These are phyloP conservation scores for Drosophila nr. medialis DNA, from an alignment of 2,888 invertebrate genomes.

Conservation along the genomic window DNA sequence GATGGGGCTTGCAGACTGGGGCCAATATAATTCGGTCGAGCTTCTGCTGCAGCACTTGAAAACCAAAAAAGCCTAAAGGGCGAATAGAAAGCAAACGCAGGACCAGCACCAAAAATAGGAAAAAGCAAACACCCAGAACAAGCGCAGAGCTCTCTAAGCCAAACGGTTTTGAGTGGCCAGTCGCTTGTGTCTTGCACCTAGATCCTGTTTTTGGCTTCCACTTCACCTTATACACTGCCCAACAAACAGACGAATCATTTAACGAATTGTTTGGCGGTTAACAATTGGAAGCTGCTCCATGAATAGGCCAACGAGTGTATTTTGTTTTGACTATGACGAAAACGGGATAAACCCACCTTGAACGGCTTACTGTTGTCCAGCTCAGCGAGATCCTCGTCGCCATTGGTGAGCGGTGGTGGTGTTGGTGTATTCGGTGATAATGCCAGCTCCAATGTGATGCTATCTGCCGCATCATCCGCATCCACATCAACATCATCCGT, in stretches of 20 bases:
- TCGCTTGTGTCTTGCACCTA: slow-evolving; percentile 23
- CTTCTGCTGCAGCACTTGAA: slow-evolving; percentile 29
- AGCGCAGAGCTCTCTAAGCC: slow-evolving; percentile 31
- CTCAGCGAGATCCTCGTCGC: slow-evolving; percentile 67
- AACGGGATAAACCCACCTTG: slow-evolving; percentile 55
- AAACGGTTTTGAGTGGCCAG: slow-evolving; percentile 39
- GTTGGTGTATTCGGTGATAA: slow-evolving; percentile 69
- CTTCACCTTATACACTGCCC: slow-evolving; percentile 32
- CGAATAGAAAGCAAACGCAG: slow-evolving; percentile 18
- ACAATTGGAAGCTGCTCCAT: slow-evolving; percentile 36
- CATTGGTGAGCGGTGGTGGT: slow-evolving; percentile 66
- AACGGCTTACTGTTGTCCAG: slow-evolving; percentile 74
- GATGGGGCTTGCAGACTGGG: background rate
- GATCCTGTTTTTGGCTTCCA: slow-evolving; percentile 12
- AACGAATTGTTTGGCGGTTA: slow-evolving; percentile 57
- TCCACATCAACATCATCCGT: slow-evolving; percentile 30
- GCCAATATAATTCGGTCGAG: slow-evolving; percentile 22
- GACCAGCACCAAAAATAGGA: background rate
- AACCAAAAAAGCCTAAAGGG: slow-evolving; percentile 42
- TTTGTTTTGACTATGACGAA: slow-evolving; percentile 1
- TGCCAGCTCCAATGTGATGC: slow-evolving; percentile 69
- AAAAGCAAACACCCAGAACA: slow-evolving; percentile 1
- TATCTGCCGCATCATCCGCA: slow-evolving; percentile 71
- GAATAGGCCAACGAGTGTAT: slow-evolving; percentile 22
- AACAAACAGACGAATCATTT: slow-evolving; percentile 60